Evolutionary conservation across 1,140 invertebrate species (phyloP).

Genomic region (Drosophila prosaltans): DNA sequence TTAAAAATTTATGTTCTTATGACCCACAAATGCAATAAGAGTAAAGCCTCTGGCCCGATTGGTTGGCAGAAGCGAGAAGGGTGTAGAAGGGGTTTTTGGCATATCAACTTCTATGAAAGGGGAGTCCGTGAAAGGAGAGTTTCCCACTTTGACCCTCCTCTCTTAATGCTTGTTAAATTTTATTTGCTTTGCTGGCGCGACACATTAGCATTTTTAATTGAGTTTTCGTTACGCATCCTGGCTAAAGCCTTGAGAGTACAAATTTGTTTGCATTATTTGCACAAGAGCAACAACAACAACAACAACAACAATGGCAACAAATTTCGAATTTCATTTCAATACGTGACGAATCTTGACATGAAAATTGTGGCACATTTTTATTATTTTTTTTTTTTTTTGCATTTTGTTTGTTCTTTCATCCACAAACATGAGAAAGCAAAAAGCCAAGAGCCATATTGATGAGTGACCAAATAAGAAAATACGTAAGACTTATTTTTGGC

Average conservation of each 20-base stretch:
- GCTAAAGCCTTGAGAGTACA: constrained; percentile 17
- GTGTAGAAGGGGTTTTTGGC: too few species aligned
- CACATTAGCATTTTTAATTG: constrained; percentile 72
- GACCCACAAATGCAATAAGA: constrained; percentile 55
- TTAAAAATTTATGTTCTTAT: constrained; percentile 61
- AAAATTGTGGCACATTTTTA: constrained; percentile 47
- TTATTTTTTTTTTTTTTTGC: constrained; percentile 45
- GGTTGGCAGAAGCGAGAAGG: not conserved
- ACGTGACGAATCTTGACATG: constrained; percentile 61
- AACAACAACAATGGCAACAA: constrained; percentile 17
- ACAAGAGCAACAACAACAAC: not conserved
- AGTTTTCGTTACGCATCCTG: constrained; percentile 60
- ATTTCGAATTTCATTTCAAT: constrained; percentile 36
- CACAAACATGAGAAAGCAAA: constrained; percentile 18
- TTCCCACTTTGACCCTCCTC: not conserved
- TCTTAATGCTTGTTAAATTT: constrained; percentile 24
- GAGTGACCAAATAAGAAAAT: constrained; percentile 52
- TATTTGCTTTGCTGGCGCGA: constrained; percentile 22
- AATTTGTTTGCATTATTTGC: constrained; percentile 54
- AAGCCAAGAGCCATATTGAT: constrained; percentile 14
- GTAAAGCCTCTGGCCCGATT: constrained; percentile 9
- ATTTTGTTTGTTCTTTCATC: constrained; percentile 61
- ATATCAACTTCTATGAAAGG: not conserved
- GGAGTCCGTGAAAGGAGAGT: not conserved
- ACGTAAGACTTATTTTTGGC: constrained; percentile 71